Conservation (phyloP, 2,888 invertebrate species). For the Stomorhina lunata region DNA sequence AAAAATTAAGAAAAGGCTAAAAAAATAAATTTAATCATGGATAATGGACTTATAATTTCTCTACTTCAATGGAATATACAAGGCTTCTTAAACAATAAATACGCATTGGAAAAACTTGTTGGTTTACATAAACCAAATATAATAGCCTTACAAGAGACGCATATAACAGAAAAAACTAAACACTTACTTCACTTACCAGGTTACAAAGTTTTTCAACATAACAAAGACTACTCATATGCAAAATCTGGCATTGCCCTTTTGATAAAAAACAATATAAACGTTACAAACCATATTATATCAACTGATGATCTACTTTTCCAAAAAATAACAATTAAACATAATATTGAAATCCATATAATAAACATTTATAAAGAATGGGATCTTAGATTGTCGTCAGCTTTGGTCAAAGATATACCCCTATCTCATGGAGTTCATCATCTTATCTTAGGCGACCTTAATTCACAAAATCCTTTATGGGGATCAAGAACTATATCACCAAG, state of each 20-base stretch:
- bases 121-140: neutral
- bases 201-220: slow-evolving; percentile 20
- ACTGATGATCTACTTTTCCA: neutral
- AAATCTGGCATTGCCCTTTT: slow-evolving; percentile 13
- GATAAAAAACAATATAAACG: neutral
- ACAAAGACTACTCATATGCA: neutral
- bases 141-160: slow-evolving; percentile 28
- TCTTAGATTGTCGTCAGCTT: neutral
- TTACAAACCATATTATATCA: neutral
- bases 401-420: slow-evolving; percentile 14
- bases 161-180: slow-evolving; percentile 4
- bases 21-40: neutral
- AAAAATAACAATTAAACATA: neutral
- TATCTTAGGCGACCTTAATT: slow-evolving; percentile 1
- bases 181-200: slow-evolving; percentile 21
- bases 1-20: too few relatives aligned
- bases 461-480: neutral
- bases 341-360: neutral
- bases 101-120: slow-evolving; percentile 11
- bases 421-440: neutral
- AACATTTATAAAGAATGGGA: slow-evolving; percentile 15
- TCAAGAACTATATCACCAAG: neutral
- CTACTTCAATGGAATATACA: slow-evolving; percentile 34
- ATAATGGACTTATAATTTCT: neutral
- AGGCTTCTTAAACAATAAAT: slow-evolving; percentile 10